These are phyloP conservation scores for Bombus waltoni DNA, from an alignment of 1,140 invertebrate genomes.

Conservation along the genomic window DNA sequence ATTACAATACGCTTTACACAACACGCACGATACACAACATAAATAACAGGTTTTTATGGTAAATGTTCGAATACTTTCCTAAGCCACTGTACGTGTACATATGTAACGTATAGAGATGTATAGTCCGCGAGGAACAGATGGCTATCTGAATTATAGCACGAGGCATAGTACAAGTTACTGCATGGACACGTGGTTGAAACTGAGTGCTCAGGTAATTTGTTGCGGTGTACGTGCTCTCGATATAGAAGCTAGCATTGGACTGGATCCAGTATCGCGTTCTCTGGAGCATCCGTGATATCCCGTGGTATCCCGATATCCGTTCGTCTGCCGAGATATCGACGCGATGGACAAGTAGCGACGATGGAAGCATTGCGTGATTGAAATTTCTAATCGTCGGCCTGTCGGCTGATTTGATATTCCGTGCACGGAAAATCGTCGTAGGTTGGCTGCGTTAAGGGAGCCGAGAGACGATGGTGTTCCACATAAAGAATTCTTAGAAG, in stretches of 20 bases:
- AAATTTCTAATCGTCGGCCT: constrained; percentile 30
- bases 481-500: constrained; percentile 15
- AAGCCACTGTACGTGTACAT: neutral
- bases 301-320: no score
- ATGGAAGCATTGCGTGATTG: constrained; percentile 46
- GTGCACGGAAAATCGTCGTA: neutral
- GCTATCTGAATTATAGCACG: constrained; percentile 50
- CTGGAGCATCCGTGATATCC: neutral
- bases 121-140: constrained; percentile 27
- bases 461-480: neutral
- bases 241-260: constrained; percentile 21
- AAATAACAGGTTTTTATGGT: neutral
- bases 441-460: neutral
- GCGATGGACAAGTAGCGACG: constrained; percentile 31
- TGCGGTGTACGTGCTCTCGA: constrained; percentile 47
- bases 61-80: neutral
- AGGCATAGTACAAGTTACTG: neutral
- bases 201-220: constrained; percentile 47
- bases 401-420: constrained; percentile 48
- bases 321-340: constrained; percentile 15
- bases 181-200: neutral
- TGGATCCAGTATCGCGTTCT: constrained; percentile 17
- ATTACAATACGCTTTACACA: no score
- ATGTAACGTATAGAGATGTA: no score
- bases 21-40: no score